Conservation (phyloP, 2,888 invertebrate genomes). For the Pseudococcus longispinus region DNA sequence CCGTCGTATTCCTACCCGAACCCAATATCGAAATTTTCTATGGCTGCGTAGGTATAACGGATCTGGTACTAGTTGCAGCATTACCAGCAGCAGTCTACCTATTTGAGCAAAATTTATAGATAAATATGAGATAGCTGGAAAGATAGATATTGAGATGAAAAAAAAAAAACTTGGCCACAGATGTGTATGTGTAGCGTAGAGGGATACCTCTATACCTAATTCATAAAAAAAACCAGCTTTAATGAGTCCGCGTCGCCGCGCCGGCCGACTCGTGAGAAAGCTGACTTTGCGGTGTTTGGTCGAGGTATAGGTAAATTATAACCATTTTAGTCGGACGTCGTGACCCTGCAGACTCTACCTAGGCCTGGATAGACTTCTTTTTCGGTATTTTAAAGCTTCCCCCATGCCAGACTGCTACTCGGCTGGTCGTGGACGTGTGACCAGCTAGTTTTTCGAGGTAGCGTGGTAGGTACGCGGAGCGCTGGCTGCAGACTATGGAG, state of each 20-base stretch:
- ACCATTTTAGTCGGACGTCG: constrained; percentile 47
- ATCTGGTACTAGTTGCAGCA: background rate
- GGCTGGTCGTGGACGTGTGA: background rate
- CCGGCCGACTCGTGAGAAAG: constrained; percentile 45
- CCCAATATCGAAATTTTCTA: background rate
- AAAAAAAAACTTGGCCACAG: background rate
- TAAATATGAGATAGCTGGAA: background rate
- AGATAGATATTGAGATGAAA: background rate
- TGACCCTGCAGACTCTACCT: constrained; percentile 29
- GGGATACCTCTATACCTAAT: background rate
- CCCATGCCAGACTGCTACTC: background rate
- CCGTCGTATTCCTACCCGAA: background rate
- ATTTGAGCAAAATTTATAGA: background rate
- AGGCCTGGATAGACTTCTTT: constrained; percentile 37
- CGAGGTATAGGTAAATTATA: constrained; percentile 31
- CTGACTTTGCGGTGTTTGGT: constrained; percentile 49
- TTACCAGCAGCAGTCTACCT: background rate
- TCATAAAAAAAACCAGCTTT: constrained; percentile 49
- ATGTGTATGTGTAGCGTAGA: background rate
- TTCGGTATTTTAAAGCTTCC: constrained; percentile 45
- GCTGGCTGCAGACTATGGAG: background rate
- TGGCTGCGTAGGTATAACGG: background rate
- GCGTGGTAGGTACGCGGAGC: background rate
- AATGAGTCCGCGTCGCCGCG: constrained; percentile 38
- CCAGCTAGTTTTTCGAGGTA: background rate